Evolutionary conservation across 2,888 invertebrate species (phyloP).

Genomic region (Trypoxylon attenuatum): DNA sequence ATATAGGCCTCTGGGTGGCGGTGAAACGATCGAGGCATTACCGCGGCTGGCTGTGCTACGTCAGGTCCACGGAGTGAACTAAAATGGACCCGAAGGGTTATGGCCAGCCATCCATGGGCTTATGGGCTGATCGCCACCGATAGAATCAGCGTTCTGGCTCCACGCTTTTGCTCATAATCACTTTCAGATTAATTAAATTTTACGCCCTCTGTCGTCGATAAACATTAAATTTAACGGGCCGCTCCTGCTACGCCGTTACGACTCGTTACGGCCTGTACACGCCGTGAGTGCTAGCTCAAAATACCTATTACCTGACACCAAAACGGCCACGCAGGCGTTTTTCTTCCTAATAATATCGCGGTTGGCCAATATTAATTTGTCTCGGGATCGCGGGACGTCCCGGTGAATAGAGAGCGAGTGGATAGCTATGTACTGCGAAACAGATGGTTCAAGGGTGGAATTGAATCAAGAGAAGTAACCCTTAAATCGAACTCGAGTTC

Average conservation of each 20-base stretch:
- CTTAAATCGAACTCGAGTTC: slow-evolving; percentile 35
- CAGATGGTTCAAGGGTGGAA: not conserved
- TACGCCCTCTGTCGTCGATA: slow-evolving; percentile 69
- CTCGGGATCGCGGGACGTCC: not conserved
- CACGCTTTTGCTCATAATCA: slow-evolving; percentile 72
- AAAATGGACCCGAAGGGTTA: slow-evolving; percentile 72
- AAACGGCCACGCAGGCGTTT: not conserved
- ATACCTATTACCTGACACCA: slow-evolving; percentile 6
- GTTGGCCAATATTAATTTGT: slow-evolving; percentile 12
- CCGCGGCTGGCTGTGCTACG: slow-evolving; percentile 64
- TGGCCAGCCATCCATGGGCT: slow-evolving; percentile 69
- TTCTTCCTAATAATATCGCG: not conserved
- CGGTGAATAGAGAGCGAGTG: not conserved
- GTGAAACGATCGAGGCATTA: slow-evolving; percentile 63
- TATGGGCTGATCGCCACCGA: slow-evolving; percentile 72
- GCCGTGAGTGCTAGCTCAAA: slow-evolving; percentile 18
- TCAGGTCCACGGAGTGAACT: slow-evolving; percentile 72
- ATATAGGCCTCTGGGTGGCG: slow-evolving; percentile 48
- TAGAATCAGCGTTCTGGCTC: slow-evolving; percentile 71
- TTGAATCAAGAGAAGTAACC: slow-evolving; percentile 1
- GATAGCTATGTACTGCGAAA: not conserved
- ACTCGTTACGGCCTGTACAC: slow-evolving; percentile 51
- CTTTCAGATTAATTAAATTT: slow-evolving; percentile 75
- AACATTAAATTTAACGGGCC: slow-evolving; percentile 73
- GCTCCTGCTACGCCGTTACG: slow-evolving; percentile 49